Percentiles rank a stretch among this genome's conserved stretches.
phyloP scores from a whole-genome alignment of 2,888 invertebrate genomes.

The Miltochrista miniata region DNA sequence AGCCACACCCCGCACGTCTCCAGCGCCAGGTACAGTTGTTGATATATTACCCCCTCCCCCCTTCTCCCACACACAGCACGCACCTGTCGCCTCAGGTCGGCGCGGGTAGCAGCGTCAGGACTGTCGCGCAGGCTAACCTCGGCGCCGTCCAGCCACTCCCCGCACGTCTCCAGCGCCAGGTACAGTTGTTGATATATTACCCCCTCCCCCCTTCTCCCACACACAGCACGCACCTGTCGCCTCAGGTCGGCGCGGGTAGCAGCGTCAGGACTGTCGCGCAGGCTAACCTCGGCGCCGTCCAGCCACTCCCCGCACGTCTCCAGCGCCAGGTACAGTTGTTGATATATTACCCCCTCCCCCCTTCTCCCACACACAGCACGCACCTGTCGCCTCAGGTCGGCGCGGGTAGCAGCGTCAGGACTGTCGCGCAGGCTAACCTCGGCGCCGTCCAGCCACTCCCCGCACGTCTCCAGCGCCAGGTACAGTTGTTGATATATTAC shows the following conservation, averaged over 20 bases:
- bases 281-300: slow-evolving; percentile 72
- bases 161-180: slow-evolving; percentile 44
- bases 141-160: slow-evolving; percentile 85
- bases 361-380: too few species aligned
- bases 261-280: too few species aligned
- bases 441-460: slow-evolving; percentile 85
- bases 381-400: slow-evolving; percentile 76
- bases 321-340: slow-evolving; percentile 44
- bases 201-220: too few species aligned
- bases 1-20: slow-evolving; percentile 78
- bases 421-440: slow-evolving; percentile 54
- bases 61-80: too few species aligned
- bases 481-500: too few species aligned
- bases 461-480: slow-evolving; percentile 56
- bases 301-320: slow-evolving; percentile 78
- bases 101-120: too few species aligned
- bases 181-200: too few species aligned
- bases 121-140: slow-evolving; percentile 47
- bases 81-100: too few species aligned
- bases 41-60: too few species aligned
- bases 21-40: slow-evolving; percentile 44
- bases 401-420: slow-evolving; percentile 30
- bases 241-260: too few species aligned
- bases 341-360: too few species aligned
- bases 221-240: too few species aligned